Conservation (phyloP, 2,797 vertebrate species). For the Eleutherodactylus coqui region DNA sequence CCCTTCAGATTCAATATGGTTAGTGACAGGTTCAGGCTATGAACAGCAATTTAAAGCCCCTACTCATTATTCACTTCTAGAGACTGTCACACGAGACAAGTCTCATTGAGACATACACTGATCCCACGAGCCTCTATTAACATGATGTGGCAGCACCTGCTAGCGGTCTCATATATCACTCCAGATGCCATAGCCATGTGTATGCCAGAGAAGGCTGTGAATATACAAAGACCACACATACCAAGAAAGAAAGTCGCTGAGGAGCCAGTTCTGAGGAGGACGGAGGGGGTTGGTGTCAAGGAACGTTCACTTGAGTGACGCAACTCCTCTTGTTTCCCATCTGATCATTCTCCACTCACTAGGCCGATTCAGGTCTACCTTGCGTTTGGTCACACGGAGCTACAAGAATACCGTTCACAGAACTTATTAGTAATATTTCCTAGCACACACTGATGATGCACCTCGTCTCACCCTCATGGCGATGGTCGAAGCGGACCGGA, state of each 20-base stretch:
- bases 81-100: conserved; percentile 23
- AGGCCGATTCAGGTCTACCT: background rate
- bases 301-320: background rate
- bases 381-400: background rate
- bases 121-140: conserved; percentile 28
- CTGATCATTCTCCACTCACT: background rate
- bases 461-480: too few species aligned
- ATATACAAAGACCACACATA: conserved; percentile 33
- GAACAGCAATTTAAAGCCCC: background rate
- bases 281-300: background rate
- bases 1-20: background rate
- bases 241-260: background rate
- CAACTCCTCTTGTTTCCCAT: background rate
- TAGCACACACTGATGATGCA: too few species aligned
- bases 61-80: conserved; percentile 33
- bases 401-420: background rate
- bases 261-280: background rate
- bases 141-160: conserved; percentile 35
- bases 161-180: conserved; percentile 32
- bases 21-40: background rate
- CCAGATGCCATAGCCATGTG: conserved; percentile 5
- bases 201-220: background rate
- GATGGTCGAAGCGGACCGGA: too few species aligned
- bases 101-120: conserved; percentile 26
- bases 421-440: background rate